Base-by-base conservation (phyloP, 2,113 vertebrate species). In the Melanotaenia duboulayi region DNA sequence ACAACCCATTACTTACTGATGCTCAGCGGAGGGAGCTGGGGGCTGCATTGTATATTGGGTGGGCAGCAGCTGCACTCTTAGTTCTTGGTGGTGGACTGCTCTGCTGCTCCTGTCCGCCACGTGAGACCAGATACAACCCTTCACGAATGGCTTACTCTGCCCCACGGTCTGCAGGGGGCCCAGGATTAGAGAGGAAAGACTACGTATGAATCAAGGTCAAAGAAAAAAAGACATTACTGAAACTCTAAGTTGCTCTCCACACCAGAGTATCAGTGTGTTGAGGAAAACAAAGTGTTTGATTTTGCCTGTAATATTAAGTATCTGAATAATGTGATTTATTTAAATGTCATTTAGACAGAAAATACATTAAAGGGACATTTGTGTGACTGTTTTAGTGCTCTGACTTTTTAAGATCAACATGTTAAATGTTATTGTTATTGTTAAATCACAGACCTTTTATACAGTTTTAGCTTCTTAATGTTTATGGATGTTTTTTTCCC, bases 41-140 rank as follows among this genome's bases (percentile, higher is more conserved):
- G 1, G 92, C 93, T 0, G 90, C 92, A 0, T 75, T 94, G 9
- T 94, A 94, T 69, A 91, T 94, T 17, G 93, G 93, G 71, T 94
- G 92, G 93, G 92, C 86, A 0, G 91, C 91, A 0, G 81, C 93
- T 0, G 90, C 83, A 1, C 92, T 94, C 39, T 80, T 94, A 56
- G 14, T 94, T 6, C 78, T 93, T 0, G 93, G 93, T 0, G 93
- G 93, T 0, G 89, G 88, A 5, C 65, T 94, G 58, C 92, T 94
- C 14, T 94, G 93, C 77, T 94, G 93, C 67, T 92, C 93, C 55
- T 94, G 93, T 22, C 93, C 93, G 0, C 92, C 93, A 10, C 75
- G 81, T 0, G 90, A 92, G 65, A 89, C 88, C 62, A 82, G 91
- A 44, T 93, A 92, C 80, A 92, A 88, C 80, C 88, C 84, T 2